Evolutionary conservation across 2,797 vertebrate genomes (phyloP).

Genomic region (Alca torda): DNA sequence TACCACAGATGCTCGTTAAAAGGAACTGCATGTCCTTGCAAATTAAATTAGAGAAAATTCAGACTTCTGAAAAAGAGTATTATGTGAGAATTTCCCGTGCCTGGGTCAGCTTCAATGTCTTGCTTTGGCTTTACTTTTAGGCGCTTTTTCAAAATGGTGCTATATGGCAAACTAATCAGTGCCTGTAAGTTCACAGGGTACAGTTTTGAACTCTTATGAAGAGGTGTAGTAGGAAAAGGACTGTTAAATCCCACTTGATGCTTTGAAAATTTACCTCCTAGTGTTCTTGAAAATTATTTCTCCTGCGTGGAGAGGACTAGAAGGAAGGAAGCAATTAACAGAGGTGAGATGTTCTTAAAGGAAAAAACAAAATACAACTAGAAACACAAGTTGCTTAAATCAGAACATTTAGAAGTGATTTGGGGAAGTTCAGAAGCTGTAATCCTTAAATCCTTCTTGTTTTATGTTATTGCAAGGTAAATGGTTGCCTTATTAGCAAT

Average conservation of each 20-base stretch:
- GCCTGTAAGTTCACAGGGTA: background rate
- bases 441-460: background rate
- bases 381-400: background rate
- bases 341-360: background rate
- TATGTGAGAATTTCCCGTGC: background rate
- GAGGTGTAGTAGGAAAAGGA: background rate
- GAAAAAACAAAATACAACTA: background rate
- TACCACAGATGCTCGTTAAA: background rate
- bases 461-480: background rate
- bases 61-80: background rate
- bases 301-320: background rate
- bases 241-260: background rate
- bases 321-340: background rate
- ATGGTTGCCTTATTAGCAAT: background rate
- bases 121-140: background rate
- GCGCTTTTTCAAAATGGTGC: background rate
- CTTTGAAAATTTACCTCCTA: slow-evolving; percentile 37
- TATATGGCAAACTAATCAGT: background rate
- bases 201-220: background rate
- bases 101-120: background rate
- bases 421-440: background rate
- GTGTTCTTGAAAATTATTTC: slow-evolving; percentile 26
- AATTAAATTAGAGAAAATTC: background rate
- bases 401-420: background rate
- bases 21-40: background rate